Percentiles rank a stretch among this genome's conserved stretches.
Conservation (phyloP, 2,113 vertebrate genomes). For the Speoplatyrhinus poulsoni region DNA sequence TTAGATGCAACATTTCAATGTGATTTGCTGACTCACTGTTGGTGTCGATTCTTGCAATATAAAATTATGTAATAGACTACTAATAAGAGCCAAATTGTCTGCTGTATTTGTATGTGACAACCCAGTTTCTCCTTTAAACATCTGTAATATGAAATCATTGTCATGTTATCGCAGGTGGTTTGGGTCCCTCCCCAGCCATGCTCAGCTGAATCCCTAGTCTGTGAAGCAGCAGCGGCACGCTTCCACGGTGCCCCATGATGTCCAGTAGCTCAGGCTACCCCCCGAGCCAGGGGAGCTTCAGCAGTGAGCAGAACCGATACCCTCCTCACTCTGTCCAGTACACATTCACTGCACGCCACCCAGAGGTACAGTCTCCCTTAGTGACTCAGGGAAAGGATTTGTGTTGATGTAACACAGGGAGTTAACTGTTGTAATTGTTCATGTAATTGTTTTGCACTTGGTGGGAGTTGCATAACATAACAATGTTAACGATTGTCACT, state of each 20-base stretch:
- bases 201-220: constrained; percentile 79
- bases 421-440: background rate
- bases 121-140: background rate
- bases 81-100: background rate
- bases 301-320: constrained; percentile 92
- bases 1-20: no score
- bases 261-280: constrained; percentile 96
- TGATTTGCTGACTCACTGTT: constrained; percentile 1
- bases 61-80: background rate
- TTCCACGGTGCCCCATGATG: constrained; percentile 79
- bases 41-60: no score
- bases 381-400: no score
- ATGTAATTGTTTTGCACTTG: background rate
- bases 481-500: no score
- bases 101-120: background rate
- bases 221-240: constrained; percentile 75
- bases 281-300: constrained; percentile 95
- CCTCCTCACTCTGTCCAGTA: constrained; percentile 93
- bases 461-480: no score
- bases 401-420: no score
- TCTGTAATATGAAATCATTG: background rate
- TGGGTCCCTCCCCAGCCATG: constrained; percentile 81
- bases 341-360: constrained; percentile 88
- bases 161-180: constrained; percentile 78
- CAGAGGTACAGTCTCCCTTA: constrained; percentile 79